Evolutionary conservation across 2,797 vertebrate genomes (phyloP).

Genomic region (Oreortyx pictus): DNA sequence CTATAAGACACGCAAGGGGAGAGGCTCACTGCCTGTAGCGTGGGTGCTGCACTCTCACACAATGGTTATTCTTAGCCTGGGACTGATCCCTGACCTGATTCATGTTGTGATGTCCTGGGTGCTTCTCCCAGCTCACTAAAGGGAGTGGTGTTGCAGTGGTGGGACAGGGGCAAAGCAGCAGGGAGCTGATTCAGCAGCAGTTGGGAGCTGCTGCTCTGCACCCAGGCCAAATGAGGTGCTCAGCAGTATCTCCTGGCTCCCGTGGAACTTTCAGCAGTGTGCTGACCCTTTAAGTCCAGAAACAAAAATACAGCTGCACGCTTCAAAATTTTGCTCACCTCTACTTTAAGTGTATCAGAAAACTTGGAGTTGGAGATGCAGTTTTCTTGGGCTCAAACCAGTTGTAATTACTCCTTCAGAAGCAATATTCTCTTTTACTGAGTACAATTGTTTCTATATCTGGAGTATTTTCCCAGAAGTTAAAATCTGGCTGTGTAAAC

Average conservation of each 20-base stretch:
- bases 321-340: neutral
- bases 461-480: neutral
- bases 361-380: neutral
- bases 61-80: constrained; percentile 21
- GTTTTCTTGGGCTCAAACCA: neutral
- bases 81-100: neutral
- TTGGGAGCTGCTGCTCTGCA: neutral
- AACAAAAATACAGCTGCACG: neutral
- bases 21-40: neutral
- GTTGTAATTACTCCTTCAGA: neutral
- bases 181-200: neutral
- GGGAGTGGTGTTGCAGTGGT: accelerated
- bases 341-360: neutral
- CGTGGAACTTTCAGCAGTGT: neutral
- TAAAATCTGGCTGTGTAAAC: neutral
- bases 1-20: neutral
- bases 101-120: accelerated
- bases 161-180: neutral
- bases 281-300: neutral
- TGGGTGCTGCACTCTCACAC: neutral
- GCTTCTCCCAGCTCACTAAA: neutral
- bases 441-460: neutral
- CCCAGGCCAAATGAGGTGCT: neutral
- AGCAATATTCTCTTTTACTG: neutral
- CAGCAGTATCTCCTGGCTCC: neutral